These are phyloP conservation scores for Cyprinella venusta DNA, from an alignment of 2,797 vertebrate species.

Conservation along the genomic window DNA sequence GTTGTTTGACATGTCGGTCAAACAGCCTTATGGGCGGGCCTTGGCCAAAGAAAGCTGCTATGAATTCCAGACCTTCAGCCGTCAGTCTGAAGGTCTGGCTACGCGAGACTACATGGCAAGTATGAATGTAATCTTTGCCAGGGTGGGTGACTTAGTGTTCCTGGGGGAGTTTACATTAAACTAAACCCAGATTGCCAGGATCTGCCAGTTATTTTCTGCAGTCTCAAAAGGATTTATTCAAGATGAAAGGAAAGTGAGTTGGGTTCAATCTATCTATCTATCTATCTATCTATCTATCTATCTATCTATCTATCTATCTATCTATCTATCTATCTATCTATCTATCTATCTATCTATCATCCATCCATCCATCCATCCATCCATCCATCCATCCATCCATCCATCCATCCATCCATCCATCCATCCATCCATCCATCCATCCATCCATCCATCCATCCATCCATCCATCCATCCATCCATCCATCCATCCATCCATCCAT, in stretches of 20 bases:
- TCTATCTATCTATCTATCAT: too few species aligned
- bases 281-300: too few species aligned
- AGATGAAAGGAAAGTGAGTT: conserved; percentile 2
- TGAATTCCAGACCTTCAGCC: too few species aligned
- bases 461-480: neutral
- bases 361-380: neutral
- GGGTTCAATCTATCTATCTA: neutral
- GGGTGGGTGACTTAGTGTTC: conserved; percentile 22
- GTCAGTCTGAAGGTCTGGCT: too few species aligned
- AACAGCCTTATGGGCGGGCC: too few species aligned
- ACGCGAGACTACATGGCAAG: too few species aligned
- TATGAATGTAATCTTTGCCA: conserved; percentile 27
- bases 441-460: neutral
- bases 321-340: too few species aligned
- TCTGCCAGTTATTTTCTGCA: conserved; percentile 19
- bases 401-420: neutral
- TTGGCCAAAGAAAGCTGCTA: too few species aligned
- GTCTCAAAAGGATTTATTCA: neutral
- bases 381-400: neutral
- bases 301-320: too few species aligned
- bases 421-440: neutral
- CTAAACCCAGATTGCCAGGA: neutral
- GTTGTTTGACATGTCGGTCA: too few species aligned
- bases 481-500: too few species aligned
- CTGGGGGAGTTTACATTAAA: neutral